Evolutionary conservation across 2,113 vertebrate species (phyloP).

Genomic region (Stegostoma tigrinum): DNA sequence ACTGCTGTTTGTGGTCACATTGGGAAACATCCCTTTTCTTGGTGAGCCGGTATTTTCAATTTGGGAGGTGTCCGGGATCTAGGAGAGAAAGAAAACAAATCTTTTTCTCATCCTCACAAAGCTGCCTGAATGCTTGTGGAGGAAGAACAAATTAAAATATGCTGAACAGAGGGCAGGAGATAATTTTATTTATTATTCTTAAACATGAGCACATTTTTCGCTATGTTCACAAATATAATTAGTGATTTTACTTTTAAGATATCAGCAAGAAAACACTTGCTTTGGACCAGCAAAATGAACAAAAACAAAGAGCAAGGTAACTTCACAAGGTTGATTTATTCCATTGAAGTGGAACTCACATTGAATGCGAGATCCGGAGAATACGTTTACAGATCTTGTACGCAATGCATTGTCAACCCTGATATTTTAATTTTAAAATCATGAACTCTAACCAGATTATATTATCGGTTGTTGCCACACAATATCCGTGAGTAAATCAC

Average conservation of each 20-base stretch:
- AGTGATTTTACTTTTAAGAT: neutral
- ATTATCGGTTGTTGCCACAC: neutral
- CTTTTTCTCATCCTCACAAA: neutral
- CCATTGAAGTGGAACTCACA: neutral
- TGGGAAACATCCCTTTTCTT: neutral
- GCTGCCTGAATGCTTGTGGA: neutral
- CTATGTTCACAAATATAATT: neutral
- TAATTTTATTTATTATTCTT: neutral
- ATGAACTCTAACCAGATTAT: neutral
- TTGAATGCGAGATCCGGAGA: neutral
- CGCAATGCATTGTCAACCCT: neutral
- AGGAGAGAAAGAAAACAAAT: neutral
- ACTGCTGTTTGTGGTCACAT: neutral
- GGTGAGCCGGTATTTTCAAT: neutral
- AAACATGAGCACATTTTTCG: neutral
- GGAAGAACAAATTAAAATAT: neutral
- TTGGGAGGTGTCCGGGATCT: neutral
- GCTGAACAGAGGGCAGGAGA: too few relatives aligned
- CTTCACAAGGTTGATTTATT: neutral
- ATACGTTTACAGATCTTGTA: neutral
- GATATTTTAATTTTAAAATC: constrained; percentile 15
- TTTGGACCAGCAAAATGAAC: neutral
- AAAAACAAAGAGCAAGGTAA: neutral
- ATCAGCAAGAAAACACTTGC: too few relatives aligned
- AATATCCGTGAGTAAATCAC: too few relatives aligned